Percentiles rank a stretch among this genome's conserved stretches.
Conservation (phyloP, 2,797 vertebrate genomes). For the Hoplostethus atlanticus region DNA sequence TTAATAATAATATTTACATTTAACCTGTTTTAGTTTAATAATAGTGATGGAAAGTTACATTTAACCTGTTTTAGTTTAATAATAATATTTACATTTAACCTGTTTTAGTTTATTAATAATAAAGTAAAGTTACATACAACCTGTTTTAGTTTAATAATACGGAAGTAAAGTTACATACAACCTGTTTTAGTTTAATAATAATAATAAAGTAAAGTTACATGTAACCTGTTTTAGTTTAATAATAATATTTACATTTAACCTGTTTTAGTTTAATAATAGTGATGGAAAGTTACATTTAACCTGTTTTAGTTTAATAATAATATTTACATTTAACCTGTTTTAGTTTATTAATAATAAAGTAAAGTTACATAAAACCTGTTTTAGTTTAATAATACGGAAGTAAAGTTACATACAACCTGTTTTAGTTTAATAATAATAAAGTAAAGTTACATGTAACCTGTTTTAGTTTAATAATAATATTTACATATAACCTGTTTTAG, state of each 20-base stretch:
- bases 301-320: neutral
- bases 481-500: neutral
- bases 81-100: neutral
- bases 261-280: neutral
- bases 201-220: constrained; percentile 1
- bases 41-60: neutral
- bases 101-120: neutral
- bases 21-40: too few species aligned
- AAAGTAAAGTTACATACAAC: constrained; percentile 5
- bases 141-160: constrained; percentile 18
- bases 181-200: neutral
- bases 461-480: constrained; percentile 12
- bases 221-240: constrained; percentile 24
- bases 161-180: neutral
- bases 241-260: neutral
- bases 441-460: neutral
- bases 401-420: neutral
- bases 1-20: neutral
- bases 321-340: neutral
- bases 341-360: neutral
- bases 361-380: constrained; percentile 14
- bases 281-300: neutral
- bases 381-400: constrained; percentile 12
- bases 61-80: neutral
- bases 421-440: neutral